phyloP scores from a whole-genome alignment of 2,888 invertebrate species.

The Xylocampa areola region DNA sequence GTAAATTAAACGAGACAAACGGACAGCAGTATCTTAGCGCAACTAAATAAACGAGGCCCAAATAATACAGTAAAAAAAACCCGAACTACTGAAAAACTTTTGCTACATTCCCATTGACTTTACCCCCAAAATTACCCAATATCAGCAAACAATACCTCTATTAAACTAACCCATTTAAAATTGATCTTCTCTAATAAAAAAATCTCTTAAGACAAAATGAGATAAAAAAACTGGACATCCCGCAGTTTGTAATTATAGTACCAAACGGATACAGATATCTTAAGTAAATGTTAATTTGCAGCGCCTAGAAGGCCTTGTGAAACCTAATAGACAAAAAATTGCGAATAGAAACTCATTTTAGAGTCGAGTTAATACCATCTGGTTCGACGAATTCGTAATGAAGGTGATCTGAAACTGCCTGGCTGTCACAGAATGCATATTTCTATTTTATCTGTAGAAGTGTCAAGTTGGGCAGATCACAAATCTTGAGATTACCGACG shows the following conservation, averaged over 20 bases:
- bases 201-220: conserved; percentile 10
- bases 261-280: conserved; percentile 34
- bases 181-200: conserved; percentile 3
- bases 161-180: conserved; percentile 16
- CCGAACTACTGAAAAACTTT: too few relatives aligned
- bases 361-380: conserved; percentile 26
- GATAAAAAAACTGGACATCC: conserved; percentile 29
- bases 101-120: too few relatives aligned
- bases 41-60: too few relatives aligned
- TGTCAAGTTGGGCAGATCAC: conserved; percentile 45
- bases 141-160: too few relatives aligned
- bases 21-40: too few relatives aligned
- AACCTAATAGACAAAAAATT: conserved; percentile 47
- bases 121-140: neutral
- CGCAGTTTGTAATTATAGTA: conserved; percentile 34
- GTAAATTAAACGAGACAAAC: too few relatives aligned
- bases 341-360: conserved; percentile 31
- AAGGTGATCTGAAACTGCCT: conserved; percentile 20
- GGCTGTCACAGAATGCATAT: conserved; percentile 20
- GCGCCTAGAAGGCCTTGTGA: conserved; percentile 34
- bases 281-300: conserved; percentile 32
- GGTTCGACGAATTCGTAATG: conserved; percentile 41
- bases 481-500: conserved; percentile 61
- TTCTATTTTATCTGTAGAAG: conserved; percentile 29
- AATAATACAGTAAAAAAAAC: too few relatives aligned